Conservation (phyloP, 2,797 vertebrate species). For the Eurystomus glaucurus region DNA sequence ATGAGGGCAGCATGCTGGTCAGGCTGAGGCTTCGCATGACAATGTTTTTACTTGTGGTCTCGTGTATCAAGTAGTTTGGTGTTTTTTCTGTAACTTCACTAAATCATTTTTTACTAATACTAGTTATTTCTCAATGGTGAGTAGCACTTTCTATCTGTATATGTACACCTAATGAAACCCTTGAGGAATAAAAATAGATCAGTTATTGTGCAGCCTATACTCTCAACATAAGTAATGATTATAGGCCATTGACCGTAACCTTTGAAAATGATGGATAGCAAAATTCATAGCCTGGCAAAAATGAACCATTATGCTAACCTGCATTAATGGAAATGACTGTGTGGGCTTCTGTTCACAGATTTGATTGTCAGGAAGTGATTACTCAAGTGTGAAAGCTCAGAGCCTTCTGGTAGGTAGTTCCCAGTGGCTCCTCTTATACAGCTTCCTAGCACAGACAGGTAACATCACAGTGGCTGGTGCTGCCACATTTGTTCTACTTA, state of each 20-base stretch:
- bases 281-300: neutral
- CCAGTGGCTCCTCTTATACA: neutral
- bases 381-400: neutral
- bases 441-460: neutral
- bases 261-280: neutral
- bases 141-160: neutral
- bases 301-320: neutral
- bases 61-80: neutral
- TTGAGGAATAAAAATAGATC: neutral
- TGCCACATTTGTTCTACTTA: neutral
- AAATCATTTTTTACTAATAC: neutral
- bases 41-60: neutral
- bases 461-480: neutral
- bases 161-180: neutral
- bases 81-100: neutral
- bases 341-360: rapidly evolving
- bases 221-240: neutral
- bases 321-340: neutral
- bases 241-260: neutral
- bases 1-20: neutral
- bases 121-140: neutral
- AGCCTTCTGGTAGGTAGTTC: neutral
- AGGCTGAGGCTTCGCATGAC: neutral
- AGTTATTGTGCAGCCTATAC: neutral
- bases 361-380: neutral